Evolutionary conservation across 2,797 vertebrate genomes (phyloP).

Genomic region (Microctenopoma stevenorrisi): DNA sequence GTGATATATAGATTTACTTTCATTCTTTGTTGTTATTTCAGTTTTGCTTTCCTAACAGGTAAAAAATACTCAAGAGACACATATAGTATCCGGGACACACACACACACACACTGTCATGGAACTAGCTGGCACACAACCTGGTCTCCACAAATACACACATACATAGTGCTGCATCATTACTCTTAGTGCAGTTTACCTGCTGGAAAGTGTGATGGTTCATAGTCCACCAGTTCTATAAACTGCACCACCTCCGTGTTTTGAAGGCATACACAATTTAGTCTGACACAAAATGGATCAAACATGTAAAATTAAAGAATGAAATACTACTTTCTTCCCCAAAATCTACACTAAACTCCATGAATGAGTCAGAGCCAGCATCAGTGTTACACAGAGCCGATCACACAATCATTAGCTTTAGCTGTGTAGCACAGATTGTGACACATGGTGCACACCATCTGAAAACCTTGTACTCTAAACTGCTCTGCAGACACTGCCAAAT

Average conservation of each 20-base stretch:
- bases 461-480: slow-evolving; percentile 45
- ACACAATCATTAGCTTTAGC: slow-evolving; percentile 36
- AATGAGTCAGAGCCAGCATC: slow-evolving; percentile 12
- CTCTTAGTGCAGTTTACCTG: slow-evolving; percentile 18
- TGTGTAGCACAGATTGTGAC: slow-evolving; percentile 43
- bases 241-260: background rate
- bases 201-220: slow-evolving; percentile 6
- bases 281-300: background rate
- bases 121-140: background rate
- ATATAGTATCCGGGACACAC: slow-evolving; percentile 19
- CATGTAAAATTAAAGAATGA: background rate
- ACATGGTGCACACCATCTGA: slow-evolving; percentile 57
- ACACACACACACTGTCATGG: slow-evolving; percentile 10
- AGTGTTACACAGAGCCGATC: background rate
- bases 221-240: slow-evolving; percentile 9
- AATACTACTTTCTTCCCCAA: background rate
- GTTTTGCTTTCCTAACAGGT: slow-evolving; percentile 10
- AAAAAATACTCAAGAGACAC: slow-evolving; percentile 26
- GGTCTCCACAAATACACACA: slow-evolving; percentile 1
- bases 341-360: background rate
- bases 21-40: slow-evolving; percentile 12
- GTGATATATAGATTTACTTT: slow-evolving; percentile 19
- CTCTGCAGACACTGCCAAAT: slow-evolving; percentile 50
- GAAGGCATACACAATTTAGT: background rate
- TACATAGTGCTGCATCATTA: slow-evolving; percentile 19